phyloP scores from a whole-genome alignment of 1,140 invertebrate genomes.

The Streblospio benedicti region DNA sequence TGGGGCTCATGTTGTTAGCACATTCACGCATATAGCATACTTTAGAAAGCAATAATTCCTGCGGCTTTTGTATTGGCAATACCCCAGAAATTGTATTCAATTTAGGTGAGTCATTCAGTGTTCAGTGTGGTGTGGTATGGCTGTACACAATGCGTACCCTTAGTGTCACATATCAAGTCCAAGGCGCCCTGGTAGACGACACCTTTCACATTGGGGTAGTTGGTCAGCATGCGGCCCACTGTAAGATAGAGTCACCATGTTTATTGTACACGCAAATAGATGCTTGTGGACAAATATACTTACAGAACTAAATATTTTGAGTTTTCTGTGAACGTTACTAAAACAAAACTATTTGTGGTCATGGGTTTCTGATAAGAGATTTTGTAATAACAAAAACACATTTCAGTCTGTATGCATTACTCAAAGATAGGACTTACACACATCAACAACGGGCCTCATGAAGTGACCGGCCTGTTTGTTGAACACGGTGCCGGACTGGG shows the following conservation, averaged over 20 bases:
- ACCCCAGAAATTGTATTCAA: not conserved
- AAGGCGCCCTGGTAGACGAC: constrained; percentile 16
- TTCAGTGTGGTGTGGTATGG: no score
- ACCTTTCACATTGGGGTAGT: constrained; percentile 12
- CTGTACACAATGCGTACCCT: constrained; percentile 11
- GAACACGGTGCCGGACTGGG: constrained; percentile 58
- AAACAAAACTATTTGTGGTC: no score
- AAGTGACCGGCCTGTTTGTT: constrained; percentile 59
- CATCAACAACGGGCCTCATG: constrained; percentile 70
- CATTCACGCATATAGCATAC: not conserved
- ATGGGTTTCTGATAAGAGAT: no score
- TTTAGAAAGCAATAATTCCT: not conserved
- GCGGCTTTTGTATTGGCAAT: not conserved
- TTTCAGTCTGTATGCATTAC: no score
- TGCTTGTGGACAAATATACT: no score
- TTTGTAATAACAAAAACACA: no score
- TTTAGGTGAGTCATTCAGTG: not conserved
- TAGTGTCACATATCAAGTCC: constrained; percentile 16
- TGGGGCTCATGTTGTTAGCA: not conserved
- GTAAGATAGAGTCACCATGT: no score
- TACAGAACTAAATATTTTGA: no score
- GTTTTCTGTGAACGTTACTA: no score
- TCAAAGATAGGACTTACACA: constrained; percentile 62
- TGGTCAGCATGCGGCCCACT: constrained; percentile 9
- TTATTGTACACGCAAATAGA: no score